A percentile compares a stretch with the other conserved stretches of the same genome.
phyloP scores from a whole-genome alignment of 2,888 invertebrate species.

The Lingula anatina region DNA sequence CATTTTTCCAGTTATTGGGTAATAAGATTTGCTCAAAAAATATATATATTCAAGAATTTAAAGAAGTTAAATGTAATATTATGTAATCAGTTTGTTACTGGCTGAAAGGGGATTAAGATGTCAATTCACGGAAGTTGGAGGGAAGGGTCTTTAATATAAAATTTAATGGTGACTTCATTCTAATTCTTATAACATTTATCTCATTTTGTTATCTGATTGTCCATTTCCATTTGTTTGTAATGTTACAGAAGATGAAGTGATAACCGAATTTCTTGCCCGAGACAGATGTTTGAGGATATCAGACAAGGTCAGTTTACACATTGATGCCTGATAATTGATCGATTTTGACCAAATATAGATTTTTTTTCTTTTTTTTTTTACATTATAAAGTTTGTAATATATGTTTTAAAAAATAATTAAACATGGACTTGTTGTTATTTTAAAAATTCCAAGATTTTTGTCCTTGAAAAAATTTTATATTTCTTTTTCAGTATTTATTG shows the following conservation, averaged over 20 bases:
- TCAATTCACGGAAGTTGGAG: too few relatives aligned
- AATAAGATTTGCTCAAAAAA: too few relatives aligned
- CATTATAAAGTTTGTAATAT: background rate
- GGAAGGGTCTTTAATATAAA: too few relatives aligned
- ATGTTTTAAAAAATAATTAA: background rate
- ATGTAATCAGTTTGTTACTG: background rate
- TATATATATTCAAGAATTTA: too few relatives aligned
- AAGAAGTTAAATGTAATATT: background rate
- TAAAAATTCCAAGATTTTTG: background rate
- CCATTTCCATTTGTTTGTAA: slow-evolving; percentile 5
- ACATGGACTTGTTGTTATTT: too few relatives aligned
- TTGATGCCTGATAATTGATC: too few relatives aligned
- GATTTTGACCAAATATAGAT: too few relatives aligned
- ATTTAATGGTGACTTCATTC: background rate
- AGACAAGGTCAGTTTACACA: slow-evolving; percentile 56
- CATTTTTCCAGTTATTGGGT: slow-evolving; percentile 37
- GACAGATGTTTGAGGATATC: slow-evolving; percentile 56
- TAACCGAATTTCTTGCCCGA: slow-evolving; percentile 53
- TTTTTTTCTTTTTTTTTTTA: too few relatives aligned
- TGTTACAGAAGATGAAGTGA: slow-evolving; percentile 47
- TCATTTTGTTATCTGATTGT: background rate
- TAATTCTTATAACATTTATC: background rate
- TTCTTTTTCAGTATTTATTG: slow-evolving; percentile 53
- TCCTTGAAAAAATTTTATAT: slow-evolving; percentile 5
- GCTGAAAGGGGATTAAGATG: background rate